Evolutionary conservation across 2,888 invertebrate genomes (phyloP), one percentile per base, ranked within the genome.

Genomic region (Saturnia japonica): DNA sequence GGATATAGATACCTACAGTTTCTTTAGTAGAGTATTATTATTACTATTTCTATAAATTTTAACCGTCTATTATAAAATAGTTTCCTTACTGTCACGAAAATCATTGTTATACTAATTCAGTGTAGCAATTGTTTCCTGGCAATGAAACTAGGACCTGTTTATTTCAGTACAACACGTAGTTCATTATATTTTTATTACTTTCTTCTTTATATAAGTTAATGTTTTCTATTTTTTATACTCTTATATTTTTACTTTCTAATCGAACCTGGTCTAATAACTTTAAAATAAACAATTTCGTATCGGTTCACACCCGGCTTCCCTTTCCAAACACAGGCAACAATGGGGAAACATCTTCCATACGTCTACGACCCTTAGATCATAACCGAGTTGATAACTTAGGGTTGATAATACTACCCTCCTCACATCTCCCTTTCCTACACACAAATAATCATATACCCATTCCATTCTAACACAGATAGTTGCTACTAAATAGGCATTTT

Each of bases 401-500:
- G 91, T 42, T 83, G 88, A 87, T 83, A 84, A 85, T 34, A 60
- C 28, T 28, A 84, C 84, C 83, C 78, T 73, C 72, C 54, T 71
- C 51, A 19, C 68, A 70, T 73, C 6, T 88, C 91, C 77, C 85
- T 82, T 73, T 91, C 83, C 28, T 77, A 74, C 88, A 28, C 42
- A 7, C 14, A 0, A 19, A n/a, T 67, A 34, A 9, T 19, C 11
- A 64, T 54, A 70, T 81, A 82, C 47, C 71, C 67, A 2, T 88
- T 85, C 73, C 83, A 76, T 57, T 88, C 84, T 75, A 72, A 72
- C 83, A 75, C 69, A 77, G 85, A 88, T 90, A 90, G 88, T 88
- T 87, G 82, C 81, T 86, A 90, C 91, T 92, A 93, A 93, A 93
- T 93, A 93, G 91, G 91, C 90, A 90, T 93, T 94, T 93, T 93